phyloP scores from a whole-genome alignment of 2,888 invertebrate species.

The Bedellia somnulentella region DNA sequence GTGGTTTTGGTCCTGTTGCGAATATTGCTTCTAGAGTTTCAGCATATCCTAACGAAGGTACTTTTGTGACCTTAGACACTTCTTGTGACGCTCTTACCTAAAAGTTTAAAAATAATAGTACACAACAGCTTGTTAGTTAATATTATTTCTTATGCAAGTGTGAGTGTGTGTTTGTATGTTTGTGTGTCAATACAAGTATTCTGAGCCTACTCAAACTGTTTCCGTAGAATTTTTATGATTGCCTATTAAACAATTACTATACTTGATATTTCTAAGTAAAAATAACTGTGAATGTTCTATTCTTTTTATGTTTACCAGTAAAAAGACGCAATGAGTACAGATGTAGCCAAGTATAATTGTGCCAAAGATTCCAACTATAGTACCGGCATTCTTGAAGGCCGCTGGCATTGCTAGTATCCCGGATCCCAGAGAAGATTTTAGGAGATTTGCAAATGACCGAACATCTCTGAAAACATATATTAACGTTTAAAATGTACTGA shows the following conservation, averaged over 20 bases:
- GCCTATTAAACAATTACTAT: no score
- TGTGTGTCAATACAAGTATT: background rate
- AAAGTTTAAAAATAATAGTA: slow-evolving; percentile 10
- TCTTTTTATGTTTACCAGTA: no score
- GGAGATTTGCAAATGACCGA: slow-evolving; percentile 84
- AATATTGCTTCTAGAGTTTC: slow-evolving; percentile 67
- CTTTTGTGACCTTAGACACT: slow-evolving; percentile 47
- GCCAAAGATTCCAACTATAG: slow-evolving; percentile 76
- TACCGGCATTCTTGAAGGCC: slow-evolving; percentile 84
- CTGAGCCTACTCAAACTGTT: background rate
- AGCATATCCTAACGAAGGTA: slow-evolving; percentile 62
- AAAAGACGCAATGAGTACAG: slow-evolving; percentile 92
- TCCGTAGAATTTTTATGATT: no score
- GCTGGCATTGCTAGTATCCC: slow-evolving; percentile 91
- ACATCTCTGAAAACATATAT: slow-evolving; percentile 71
- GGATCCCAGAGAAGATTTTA: slow-evolving; percentile 93
- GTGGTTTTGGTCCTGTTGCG: slow-evolving; percentile 55
- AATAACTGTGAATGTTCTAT: no score
- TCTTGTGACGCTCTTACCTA: slow-evolving; percentile 56
- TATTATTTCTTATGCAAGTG: no score
- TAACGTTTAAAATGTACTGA: no score
- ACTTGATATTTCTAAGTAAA: no score
- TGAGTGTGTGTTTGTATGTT: background rate
- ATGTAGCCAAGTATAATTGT: slow-evolving; percentile 82
- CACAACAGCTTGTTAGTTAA: no score